phyloP scores from a whole-genome alignment of 2,797 vertebrate genomes.

The Aratinga solstitialis region DNA sequence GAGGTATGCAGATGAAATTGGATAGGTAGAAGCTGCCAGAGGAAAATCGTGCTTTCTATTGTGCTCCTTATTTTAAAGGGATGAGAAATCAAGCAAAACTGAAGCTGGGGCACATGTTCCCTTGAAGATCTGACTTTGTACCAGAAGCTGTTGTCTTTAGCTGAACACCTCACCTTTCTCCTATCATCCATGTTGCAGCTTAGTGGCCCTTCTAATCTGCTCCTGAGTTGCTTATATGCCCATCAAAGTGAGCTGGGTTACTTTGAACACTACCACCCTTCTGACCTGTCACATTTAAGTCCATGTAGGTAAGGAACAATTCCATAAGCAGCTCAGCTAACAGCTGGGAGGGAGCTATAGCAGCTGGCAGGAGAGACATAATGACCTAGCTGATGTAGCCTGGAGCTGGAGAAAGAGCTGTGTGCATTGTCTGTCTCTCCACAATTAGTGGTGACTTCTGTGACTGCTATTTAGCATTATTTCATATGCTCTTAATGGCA shows the following conservation, averaged over 20 bases:
- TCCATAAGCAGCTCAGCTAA: not conserved
- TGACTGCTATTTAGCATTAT: not conserved
- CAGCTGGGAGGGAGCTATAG: not conserved
- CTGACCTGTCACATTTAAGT: not conserved
- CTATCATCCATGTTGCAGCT: not conserved
- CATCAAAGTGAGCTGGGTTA: fast-evolving
- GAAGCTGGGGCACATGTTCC: not conserved
- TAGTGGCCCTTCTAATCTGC: not conserved
- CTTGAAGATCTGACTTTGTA: not conserved
- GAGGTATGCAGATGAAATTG: not conserved
- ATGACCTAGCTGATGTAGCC: not conserved
- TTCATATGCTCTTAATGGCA: not conserved
- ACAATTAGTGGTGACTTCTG: not conserved
- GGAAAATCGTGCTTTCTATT: not conserved
- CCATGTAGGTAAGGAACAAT: not conserved
- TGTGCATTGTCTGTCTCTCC: not conserved
- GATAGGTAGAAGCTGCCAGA: not conserved
- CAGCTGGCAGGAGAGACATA: not conserved
- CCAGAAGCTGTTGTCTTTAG: not conserved
- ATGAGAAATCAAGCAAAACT: not conserved
- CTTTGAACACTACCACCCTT: not conserved
- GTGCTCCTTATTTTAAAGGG: not conserved
- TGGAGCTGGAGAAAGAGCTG: not conserved
- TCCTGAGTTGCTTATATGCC: not conserved
- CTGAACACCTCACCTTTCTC: not conserved